Evolutionary conservation across 2,888 invertebrate genomes (phyloP).

Genomic region (Standfussiana lucernea): DNA sequence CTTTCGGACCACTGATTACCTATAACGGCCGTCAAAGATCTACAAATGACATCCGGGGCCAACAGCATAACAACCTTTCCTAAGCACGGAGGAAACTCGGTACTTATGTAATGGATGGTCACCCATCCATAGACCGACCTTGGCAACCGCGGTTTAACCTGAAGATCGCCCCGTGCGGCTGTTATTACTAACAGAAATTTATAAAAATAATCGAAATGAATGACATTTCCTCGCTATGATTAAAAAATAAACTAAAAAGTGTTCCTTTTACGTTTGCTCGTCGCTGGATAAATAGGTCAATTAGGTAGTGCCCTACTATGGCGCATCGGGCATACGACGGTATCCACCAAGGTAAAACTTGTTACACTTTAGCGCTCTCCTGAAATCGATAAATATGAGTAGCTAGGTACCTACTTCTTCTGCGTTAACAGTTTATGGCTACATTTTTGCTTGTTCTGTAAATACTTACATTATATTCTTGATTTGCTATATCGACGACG

Average conservation of each 20-base stretch:
- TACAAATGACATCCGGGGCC: background rate
- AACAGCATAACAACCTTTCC: background rate
- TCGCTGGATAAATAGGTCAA: conserved; percentile 48
- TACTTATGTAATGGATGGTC: background rate
- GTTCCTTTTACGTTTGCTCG: conserved; percentile 27
- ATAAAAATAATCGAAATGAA: conserved; percentile 10
- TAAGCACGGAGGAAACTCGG: background rate
- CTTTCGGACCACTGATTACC: background rate
- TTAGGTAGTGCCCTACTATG: conserved; percentile 25
- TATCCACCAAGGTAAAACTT: background rate
- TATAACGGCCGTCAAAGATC: background rate
- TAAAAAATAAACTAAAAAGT: conserved; percentile 22
- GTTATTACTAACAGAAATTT: background rate
- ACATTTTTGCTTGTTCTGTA: conserved; percentile 21
- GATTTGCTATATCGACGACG: background rate
- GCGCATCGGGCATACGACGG: conserved; percentile 10
- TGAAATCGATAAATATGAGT: conserved; percentile 34
- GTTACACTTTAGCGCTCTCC: conserved; percentile 20
- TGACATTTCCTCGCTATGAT: conserved; percentile 2
- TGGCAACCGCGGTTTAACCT: background rate
- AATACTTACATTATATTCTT: conserved; percentile 24
- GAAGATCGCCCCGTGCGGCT: background rate
- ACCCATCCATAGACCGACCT: background rate
- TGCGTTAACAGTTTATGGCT: background rate
- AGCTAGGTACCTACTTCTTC: background rate